phyloP scores from a whole-genome alignment of 2,888 invertebrate genomes.

The Acholoe squamosa region DNA sequence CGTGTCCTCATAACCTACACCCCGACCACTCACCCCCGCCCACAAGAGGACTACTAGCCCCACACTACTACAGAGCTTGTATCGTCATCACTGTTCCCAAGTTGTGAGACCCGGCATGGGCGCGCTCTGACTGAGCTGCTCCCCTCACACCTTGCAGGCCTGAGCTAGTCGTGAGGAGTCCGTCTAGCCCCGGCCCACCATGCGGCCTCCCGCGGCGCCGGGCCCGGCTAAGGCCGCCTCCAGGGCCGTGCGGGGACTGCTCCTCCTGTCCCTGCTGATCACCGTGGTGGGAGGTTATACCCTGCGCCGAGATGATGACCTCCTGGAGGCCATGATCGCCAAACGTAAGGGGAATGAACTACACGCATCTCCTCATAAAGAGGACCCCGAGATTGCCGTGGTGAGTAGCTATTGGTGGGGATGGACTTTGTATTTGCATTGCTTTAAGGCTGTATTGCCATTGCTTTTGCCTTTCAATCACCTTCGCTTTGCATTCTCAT shows the following conservation, averaged over 20 bases:
- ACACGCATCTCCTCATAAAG: not conserved
- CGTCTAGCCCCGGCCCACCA: not conserved
- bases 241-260: not conserved
- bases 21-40: too few relatives aligned
- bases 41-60: too few relatives aligned
- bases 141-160: not conserved
- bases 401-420: not conserved
- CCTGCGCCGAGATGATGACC: not conserved
- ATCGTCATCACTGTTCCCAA: not conserved
- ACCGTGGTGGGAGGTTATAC: not conserved
- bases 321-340: not conserved
- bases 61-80: too few relatives aligned
- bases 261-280: not conserved
- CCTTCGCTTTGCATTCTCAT: too few relatives aligned
- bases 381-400: constrained; percentile 48
- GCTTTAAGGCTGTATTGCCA: too few relatives aligned
- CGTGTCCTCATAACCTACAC: too few relatives aligned
- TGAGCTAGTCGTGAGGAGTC: not conserved
- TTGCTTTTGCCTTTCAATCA: too few relatives aligned
- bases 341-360: not conserved
- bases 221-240: not conserved
- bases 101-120: constrained; percentile 21
- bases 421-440: too few relatives aligned
- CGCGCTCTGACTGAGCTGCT: not conserved
- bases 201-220: not conserved